Evolutionary conservation across 2,888 invertebrate species (phyloP).

Genomic region (Parnassius apollo): DNA sequence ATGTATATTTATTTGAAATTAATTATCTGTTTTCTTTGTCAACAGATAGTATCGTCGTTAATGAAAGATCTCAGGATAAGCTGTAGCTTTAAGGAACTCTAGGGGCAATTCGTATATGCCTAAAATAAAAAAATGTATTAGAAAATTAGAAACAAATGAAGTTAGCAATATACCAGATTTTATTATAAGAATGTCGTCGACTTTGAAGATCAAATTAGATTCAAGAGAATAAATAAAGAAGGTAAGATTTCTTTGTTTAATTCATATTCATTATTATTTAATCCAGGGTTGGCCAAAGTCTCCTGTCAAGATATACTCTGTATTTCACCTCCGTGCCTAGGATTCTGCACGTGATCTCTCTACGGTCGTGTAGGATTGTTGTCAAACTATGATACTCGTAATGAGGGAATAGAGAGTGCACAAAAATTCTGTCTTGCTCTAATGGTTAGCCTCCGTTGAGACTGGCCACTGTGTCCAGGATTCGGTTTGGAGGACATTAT

Average conservation of each 20-base stretch:
- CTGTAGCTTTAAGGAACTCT: conserved; percentile 59
- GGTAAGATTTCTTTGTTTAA: conserved; percentile 14
- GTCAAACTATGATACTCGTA: too few relatives aligned
- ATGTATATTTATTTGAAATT: background rate
- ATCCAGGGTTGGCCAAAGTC: too few relatives aligned
- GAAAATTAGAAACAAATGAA: conserved; percentile 40
- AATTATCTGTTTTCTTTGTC: conserved; percentile 37
- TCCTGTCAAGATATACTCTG: too few relatives aligned
- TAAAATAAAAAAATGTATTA: conserved; percentile 49
- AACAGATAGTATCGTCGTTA: conserved; percentile 45
- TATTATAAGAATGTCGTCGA: conserved; percentile 17
- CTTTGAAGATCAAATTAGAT: conserved; percentile 22
- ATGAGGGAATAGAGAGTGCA: background rate
- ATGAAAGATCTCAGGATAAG: conserved; percentile 59
- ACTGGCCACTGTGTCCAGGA: too few relatives aligned
- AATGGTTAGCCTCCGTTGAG: too few relatives aligned
- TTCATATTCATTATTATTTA: too few relatives aligned
- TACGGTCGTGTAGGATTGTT: too few relatives aligned
- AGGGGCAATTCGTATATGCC: conserved; percentile 56
- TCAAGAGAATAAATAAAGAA: conserved; percentile 6
- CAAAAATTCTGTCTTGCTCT: too few relatives aligned
- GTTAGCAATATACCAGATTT: conserved; percentile 14
- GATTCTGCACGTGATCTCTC: too few relatives aligned
- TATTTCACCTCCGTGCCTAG: too few relatives aligned
- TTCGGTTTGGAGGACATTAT: background rate